phyloP scores from a whole-genome alignment of 1,140 invertebrate genomes.

The Samia ricini region DNA sequence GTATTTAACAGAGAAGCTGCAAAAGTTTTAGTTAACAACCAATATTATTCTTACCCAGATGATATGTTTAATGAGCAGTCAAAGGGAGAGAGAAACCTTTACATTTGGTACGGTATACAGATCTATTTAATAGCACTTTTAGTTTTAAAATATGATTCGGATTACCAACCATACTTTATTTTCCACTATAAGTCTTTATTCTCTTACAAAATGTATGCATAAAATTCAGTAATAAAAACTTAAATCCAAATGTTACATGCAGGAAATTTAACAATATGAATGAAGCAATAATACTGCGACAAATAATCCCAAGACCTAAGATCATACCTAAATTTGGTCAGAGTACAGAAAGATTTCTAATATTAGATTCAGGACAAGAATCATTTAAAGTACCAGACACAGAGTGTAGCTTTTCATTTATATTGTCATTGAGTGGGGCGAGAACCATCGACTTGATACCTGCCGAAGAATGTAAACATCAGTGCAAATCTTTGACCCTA shows the following conservation, averaged over 20 bases:
- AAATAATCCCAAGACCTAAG: slow-evolving; percentile 81
- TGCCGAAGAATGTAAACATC: slow-evolving; percentile 81
- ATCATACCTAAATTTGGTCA: slow-evolving; percentile 81
- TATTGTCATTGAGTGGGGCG: slow-evolving; percentile 82
- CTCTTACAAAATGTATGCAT: too few relatives aligned
- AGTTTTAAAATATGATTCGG: background rate
- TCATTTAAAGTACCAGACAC: slow-evolving; percentile 83
- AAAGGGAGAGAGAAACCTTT: slow-evolving; percentile 37
- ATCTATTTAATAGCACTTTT: background rate
- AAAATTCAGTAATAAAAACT: too few relatives aligned
- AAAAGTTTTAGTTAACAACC: slow-evolving; percentile 77
- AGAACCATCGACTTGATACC: slow-evolving; percentile 82
- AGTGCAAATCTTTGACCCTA: slow-evolving; percentile 82
- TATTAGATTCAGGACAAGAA: slow-evolving; percentile 80
- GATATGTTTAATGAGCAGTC: slow-evolving; percentile 38
- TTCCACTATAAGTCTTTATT: too few relatives aligned
- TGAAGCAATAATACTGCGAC: slow-evolving; percentile 80
- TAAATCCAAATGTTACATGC: too few relatives aligned
- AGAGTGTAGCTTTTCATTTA: slow-evolving; percentile 86
- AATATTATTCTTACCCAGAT: slow-evolving; percentile 43
- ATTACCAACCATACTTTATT: too few relatives aligned
- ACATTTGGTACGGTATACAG: slow-evolving; percentile 42
- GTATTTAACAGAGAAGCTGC: slow-evolving; percentile 78
- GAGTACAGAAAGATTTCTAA: slow-evolving; percentile 84
- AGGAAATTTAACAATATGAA: slow-evolving; percentile 86